Evolutionary conservation across 2,113 vertebrate genomes (phyloP).

Genomic region (Gavia stellata): DNA sequence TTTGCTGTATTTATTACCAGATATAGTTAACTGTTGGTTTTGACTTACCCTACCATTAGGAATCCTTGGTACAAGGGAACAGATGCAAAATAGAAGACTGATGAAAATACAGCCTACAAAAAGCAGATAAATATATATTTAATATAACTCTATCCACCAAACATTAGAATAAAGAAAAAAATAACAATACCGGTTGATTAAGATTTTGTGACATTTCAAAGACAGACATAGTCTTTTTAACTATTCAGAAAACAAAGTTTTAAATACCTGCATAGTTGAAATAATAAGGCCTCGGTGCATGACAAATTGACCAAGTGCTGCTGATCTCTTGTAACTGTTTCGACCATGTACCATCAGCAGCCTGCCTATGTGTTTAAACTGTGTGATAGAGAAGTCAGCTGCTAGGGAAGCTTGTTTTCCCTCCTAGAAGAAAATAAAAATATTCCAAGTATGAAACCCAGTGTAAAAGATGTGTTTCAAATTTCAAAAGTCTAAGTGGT

Average conservation of each 20-base stretch:
- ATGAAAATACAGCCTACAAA: conserved; percentile 93
- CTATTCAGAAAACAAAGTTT: background rate
- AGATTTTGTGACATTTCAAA: background rate
- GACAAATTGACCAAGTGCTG: conserved; percentile 94
- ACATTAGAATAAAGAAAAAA: background rate
- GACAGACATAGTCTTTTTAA: background rate
- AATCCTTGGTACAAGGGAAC: conserved; percentile 98
- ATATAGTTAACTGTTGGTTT: background rate
- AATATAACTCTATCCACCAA: background rate
- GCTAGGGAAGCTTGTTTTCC: conserved; percentile 96
- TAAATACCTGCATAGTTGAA: conserved; percentile 94
- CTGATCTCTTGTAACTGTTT: conserved; percentile 97
- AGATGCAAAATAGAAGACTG: conserved; percentile 96
- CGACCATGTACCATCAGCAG: conserved; percentile 95
- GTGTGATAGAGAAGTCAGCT: conserved; percentile 95
- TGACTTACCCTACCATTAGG: conserved; percentile 96
- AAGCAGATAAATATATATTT: background rate
- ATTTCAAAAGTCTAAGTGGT: background rate
- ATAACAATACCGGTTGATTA: background rate
- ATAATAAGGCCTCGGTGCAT: conserved; percentile 99
- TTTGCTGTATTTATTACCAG: background rate
- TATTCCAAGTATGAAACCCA: background rate
- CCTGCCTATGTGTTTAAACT: conserved; percentile 92
- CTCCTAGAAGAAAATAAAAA: conserved; percentile 76
- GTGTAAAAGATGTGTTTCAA: background rate